Evolutionary conservation across 2,888 invertebrate species (phyloP), one percentile per base, ranked within the genome.

Genomic region (Sthenelais limicola): DNA sequence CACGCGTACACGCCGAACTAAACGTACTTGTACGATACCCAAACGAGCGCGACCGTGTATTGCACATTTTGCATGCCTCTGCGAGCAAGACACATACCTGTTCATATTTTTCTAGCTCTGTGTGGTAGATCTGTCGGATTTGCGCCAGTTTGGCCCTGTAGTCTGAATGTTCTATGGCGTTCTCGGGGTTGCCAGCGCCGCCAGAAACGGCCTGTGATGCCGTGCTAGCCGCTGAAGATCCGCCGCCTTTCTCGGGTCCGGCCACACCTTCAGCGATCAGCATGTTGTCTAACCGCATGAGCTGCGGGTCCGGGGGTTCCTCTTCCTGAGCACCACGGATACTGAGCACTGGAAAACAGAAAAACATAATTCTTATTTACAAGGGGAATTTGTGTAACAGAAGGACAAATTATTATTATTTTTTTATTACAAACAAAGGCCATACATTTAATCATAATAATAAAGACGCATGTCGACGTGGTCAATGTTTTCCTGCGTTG

Each of bases 201-300:
- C 84, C 85, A 0, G 82, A 86, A 56, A 82, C 87, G 70, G 82
- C 87, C 69, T 76, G 76, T 38, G 79, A 77, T 12, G 86, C 85
- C 67, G 85, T 85, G 26, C 84, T 84, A 28, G 86, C 86, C 0
- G 86, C 85, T 1, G 86, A 84, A 5, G 84, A 83, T 5, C 86
- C 85, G 9, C 86, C 86, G 3, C 86, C 86, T 77, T 87, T 87
- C 75, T 88, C 88, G 28, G 88, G 88, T 0, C 88, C 88, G 0
- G 88, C 86, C 21, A 88, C 88, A 33, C 99, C 98, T 89, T 99
- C 99, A 0, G 99, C 98, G 71, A 90, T 89, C 86, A 98, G 90
- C 99, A 99, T 99, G 90, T 99, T 99, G 90, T 99, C 98, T 88
- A 99, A 89, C 78, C 99, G 92, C 97, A 99, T 98, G 83, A 99